Base-by-base conservation (phyloP, 2,113 vertebrate species). In the Rhea americana region DNA sequence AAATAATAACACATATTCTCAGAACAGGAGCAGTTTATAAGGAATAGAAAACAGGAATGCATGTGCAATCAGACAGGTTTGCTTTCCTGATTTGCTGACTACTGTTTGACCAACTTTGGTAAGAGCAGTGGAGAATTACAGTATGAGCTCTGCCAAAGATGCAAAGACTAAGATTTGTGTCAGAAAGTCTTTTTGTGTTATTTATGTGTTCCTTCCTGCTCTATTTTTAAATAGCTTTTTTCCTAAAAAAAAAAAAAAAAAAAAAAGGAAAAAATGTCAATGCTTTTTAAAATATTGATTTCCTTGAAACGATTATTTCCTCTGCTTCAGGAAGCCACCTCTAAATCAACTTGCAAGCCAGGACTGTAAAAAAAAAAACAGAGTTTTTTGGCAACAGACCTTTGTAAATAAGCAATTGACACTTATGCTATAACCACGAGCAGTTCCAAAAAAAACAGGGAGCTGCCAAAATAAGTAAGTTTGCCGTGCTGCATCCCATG, bases 391-490 rank as follows among this genome's bases (percentile, higher is more conserved):
- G 89, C 86, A 94, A 83, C 89, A 94, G 94, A 91, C 84, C 74
- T 84, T 70, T 83, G 79, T 82, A 96, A 95, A 93, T 95, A 93
- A 95, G 86, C 90, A 94, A 96, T 96, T 93, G 93, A 94, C 73
- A 61, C 56, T 86, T 70, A 19, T 48, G 73, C 58, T 95, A 66
- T 82, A 91, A 93, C 95, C 94, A 86, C 73, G 85, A 95, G 58
- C 72, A 90, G 89, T 37, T 93, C 85, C 68, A 93, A 95, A 93
- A 88, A 90, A 87, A 72, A 5, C 82, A 95, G 53, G 58, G 35
- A 94, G n/a, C 82, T 95, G 89, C 95, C 96, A 97, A 85, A 94
- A 84, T 53, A 95, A 96, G 95, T 87, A 97, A 90, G 82, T 82
- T 68, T 92, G 35, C 82, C 65, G 14, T 39, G 35, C 48, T 92